Base-by-base conservation (phyloP, 2,888 invertebrate genomes). In the Ophion costatus region DNA sequence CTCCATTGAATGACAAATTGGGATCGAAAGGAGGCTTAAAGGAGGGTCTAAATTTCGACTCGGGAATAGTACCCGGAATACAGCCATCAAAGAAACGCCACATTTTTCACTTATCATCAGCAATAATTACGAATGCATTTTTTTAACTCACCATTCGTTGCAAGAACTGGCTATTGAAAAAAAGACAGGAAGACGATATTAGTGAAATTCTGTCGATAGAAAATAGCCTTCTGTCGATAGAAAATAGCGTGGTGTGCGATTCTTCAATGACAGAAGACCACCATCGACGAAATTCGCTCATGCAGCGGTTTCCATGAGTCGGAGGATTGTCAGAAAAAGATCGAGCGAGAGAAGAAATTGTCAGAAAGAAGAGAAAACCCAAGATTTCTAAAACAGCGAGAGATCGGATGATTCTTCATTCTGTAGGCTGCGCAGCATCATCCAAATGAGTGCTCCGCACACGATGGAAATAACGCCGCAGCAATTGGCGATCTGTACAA, bases 341-440 rank as follows among this genome's bases (percentile, higher is more conserved):
- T 42, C 24, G 42, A 70, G 42, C 17, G 22, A 70, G 24, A 76
- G 51, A 79, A 84, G 79, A 82, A 84, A 84, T 82, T 77, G 64
- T 80, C 63, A 73, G 71, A 77, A 77, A 64, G 76, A 85, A 82
- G 85, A 73, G 82, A 85, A 85, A 85, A 82, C 77, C 56, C 38
- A 67, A 80, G 85, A 85, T 85, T 85, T 85, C 85, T 85, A 84
- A 75, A 7, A 33, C 56, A 85, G 38, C 71, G 73, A 80, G 82
- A 82, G 76, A 85, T 85, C 77, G 69, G 82, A 85, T 85, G 84
- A 85, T 85, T 80, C 75, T 85, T 61, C 79, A 79, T 67, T 85
- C 82, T 76, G 67, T 76, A 76, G 67, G 61, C 42, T 67, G 61
- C 42, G 57, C 61, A 66, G 73, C 57, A 73, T 66, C 66, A 71